Conservation (phyloP, 1,140 invertebrate species). For the Heliconius eleuchia region DNA sequence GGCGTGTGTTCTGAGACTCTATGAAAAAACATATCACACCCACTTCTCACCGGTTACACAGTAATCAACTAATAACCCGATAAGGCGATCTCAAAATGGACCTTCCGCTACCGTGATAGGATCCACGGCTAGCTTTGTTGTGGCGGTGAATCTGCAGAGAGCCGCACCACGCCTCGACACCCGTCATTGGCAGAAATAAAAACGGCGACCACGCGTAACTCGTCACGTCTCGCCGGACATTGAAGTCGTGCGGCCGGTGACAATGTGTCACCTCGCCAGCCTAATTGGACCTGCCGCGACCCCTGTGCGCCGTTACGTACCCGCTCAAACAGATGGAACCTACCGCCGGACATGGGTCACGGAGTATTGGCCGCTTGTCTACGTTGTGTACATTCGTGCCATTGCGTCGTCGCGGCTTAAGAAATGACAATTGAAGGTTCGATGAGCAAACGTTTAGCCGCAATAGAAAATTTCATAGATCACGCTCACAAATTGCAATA, state of each 20-base stretch:
- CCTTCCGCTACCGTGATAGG: constrained; percentile 54
- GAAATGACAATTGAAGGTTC: constrained; percentile 76
- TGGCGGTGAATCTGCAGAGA: constrained; percentile 51
- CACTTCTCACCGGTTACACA: constrained; percentile 66
- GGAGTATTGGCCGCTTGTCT: constrained; percentile 45
- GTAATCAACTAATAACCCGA: constrained; percentile 48
- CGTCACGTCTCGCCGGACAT: constrained; percentile 77
- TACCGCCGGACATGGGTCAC: constrained; percentile 46
- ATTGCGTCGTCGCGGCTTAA: constrained; percentile 68
- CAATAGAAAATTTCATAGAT: constrained; percentile 74
- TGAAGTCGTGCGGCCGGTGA: constrained; percentile 76
- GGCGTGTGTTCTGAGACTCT: constrained; percentile 61
- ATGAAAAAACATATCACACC: constrained; percentile 78
- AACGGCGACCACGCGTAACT: constrained; percentile 77
- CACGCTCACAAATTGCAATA: constrained; percentile 72
- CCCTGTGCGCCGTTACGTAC: constrained; percentile 34
- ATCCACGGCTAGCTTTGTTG: constrained; percentile 38
- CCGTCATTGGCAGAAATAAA: constrained; percentile 81
- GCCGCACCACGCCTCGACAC: constrained; percentile 73
- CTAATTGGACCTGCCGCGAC: constrained; percentile 48
- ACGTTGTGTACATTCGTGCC: constrained; percentile 57
- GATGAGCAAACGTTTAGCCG: constrained; percentile 70
- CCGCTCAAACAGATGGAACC: constrained; percentile 8
- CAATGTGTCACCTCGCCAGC: constrained; percentile 71
- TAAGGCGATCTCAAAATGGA: constrained; percentile 43